phyloP scores from a whole-genome alignment of 2,113 vertebrate genomes.

The Hyperoodon ampullatus region DNA sequence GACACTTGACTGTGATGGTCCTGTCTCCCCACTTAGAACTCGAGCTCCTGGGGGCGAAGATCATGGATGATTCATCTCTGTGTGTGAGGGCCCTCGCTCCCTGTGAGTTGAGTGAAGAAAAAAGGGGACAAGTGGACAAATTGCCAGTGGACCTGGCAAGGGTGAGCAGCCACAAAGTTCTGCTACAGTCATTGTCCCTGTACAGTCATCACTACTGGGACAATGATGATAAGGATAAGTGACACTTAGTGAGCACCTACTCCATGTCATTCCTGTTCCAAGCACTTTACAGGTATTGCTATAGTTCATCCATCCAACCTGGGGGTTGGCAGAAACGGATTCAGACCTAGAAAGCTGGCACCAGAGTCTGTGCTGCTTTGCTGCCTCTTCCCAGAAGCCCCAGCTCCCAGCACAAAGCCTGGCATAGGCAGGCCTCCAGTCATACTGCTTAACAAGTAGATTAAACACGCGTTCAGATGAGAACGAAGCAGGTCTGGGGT shows the following conservation, averaged over 20 bases:
- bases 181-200: no score
- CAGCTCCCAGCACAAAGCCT: background rate
- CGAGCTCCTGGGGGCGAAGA: background rate
- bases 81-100: background rate
- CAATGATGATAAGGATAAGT: fast-evolving
- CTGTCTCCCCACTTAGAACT: background rate
- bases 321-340: background rate
- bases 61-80: fast-evolving
- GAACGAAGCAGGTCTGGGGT: background rate
- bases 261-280: no score
- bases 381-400: background rate
- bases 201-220: fast-evolving
- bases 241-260: fast-evolving
- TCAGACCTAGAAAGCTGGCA: background rate
- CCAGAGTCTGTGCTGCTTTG: no score
- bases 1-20: background rate
- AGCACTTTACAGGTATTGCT: background rate
- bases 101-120: background rate
- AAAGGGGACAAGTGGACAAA: background rate
- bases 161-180: background rate
- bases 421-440: background rate
- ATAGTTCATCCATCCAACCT: background rate
- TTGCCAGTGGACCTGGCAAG: background rate
- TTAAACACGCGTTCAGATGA: background rate
- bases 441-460: fast-evolving